A percentile compares a stretch with the other conserved stretches of the same genome.
phyloP scores from a whole-genome alignment of 2,113 vertebrate genomes.

The Psophia crepitans region DNA sequence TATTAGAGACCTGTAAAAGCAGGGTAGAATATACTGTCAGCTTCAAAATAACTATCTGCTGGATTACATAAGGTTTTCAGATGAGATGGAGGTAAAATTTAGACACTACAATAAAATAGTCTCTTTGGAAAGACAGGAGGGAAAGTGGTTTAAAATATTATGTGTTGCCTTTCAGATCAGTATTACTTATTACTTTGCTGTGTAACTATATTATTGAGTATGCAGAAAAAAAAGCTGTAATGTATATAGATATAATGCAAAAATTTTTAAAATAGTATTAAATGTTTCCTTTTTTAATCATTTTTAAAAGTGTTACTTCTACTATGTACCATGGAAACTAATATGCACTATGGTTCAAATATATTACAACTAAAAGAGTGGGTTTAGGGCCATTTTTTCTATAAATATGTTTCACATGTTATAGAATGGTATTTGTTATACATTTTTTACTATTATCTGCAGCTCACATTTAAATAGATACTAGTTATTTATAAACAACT shows the following conservation, averaged over 20 bases:
- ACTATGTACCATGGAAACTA: background rate
- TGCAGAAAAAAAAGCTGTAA: background rate
- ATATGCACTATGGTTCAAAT: background rate
- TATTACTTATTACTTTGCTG: background rate
- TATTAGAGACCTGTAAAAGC: background rate
- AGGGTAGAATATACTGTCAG: background rate
- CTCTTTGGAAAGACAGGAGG: background rate
- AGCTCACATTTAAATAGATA: background rate
- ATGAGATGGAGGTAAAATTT: background rate
- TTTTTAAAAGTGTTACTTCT: background rate
- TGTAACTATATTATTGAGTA: background rate
- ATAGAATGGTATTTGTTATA: background rate
- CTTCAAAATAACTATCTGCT: background rate
- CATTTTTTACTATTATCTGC: background rate
- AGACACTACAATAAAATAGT: background rate
- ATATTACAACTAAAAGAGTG: background rate
- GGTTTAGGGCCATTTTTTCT: background rate
- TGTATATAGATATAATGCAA: background rate
- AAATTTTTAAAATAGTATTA: background rate
- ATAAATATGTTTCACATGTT: background rate
- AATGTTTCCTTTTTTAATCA: background rate
- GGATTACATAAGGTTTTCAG: background rate
- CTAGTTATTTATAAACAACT: conserved; percentile 5
- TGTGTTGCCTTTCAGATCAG: background rate
- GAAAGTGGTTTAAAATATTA: background rate